phyloP scores from a whole-genome alignment of 2,888 invertebrate genomes.

The Torymus auratus region DNA sequence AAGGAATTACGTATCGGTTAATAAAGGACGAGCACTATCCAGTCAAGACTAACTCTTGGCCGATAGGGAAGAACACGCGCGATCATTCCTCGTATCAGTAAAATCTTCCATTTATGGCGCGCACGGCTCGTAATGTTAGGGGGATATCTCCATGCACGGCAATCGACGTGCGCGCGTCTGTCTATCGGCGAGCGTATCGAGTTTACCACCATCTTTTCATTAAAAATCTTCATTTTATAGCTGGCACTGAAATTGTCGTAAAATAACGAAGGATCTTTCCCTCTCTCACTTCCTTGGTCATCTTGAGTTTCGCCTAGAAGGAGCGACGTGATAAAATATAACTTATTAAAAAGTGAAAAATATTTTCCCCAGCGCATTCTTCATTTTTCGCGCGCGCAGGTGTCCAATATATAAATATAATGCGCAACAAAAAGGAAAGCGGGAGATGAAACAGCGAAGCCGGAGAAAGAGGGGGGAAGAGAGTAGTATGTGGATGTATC shows the following conservation, averaged over 20 bases:
- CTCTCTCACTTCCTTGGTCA: not conserved
- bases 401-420: too few relatives aligned
- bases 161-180: not conserved
- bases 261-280: not conserved
- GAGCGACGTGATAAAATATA: too few relatives aligned
- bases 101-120: conserved; percentile 70
- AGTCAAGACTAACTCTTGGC: not conserved
- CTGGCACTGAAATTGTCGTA: conserved; percentile 34
- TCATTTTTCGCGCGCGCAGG: not conserved
- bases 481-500: conserved; percentile 16
- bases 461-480: conserved; percentile 10
- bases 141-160: conserved; percentile 71
- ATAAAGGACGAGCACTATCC: conserved; percentile 1
- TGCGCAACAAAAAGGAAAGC: too few relatives aligned
- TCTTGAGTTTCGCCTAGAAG: not conserved
- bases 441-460: not conserved
- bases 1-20: conserved; percentile 67
- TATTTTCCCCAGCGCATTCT: not conserved
- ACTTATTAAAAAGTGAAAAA: not conserved
- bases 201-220: conserved; percentile 42
- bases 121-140: conserved; percentile 69
- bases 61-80: not conserved
- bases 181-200: conserved; percentile 16
- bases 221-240: conserved; percentile 52
- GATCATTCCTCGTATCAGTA: conserved; percentile 65